Evolutionary conservation across 2,888 invertebrate species (phyloP).

Genomic region (Strigamia crassipes): DNA sequence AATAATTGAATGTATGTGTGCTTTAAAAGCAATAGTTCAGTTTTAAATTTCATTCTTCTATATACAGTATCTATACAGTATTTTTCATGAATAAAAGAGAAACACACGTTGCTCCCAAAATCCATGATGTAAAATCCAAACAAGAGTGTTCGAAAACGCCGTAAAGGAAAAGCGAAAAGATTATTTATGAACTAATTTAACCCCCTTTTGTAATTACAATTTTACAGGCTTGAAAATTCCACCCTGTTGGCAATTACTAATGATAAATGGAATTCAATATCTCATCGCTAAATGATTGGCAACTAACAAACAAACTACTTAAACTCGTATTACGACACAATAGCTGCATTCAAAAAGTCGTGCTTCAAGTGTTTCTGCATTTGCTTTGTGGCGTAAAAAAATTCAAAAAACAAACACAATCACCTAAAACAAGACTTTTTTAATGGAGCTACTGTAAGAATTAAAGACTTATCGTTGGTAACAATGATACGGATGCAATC

Average conservation of each 20-base stretch:
- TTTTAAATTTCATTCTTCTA: background rate
- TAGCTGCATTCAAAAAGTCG: no score
- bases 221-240: constrained; percentile 32
- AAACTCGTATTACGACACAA: background rate
- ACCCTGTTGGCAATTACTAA: constrained; percentile 35
- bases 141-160: background rate
- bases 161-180: background rate
- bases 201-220: constrained; percentile 33
- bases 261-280: constrained; percentile 29
- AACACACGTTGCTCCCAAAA: background rate
- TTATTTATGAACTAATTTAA: constrained; percentile 39
- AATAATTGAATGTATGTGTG: background rate
- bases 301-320: constrained; percentile 16
- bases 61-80: background rate
- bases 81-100: constrained; percentile 31
- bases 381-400: no score
- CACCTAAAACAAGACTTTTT: no score
- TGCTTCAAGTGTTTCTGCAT: no score
- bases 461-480: no score
- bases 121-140: constrained; percentile 3
- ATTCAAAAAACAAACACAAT: no score
- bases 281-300: constrained; percentile 37
- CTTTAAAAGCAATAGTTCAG: background rate
- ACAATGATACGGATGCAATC: no score
- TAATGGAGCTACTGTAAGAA: no score